Evolutionary conservation across 2,797 vertebrate genomes (phyloP), one percentile per base, ranked within the genome.

Genomic region (Leptoclinus maculatus): DNA sequence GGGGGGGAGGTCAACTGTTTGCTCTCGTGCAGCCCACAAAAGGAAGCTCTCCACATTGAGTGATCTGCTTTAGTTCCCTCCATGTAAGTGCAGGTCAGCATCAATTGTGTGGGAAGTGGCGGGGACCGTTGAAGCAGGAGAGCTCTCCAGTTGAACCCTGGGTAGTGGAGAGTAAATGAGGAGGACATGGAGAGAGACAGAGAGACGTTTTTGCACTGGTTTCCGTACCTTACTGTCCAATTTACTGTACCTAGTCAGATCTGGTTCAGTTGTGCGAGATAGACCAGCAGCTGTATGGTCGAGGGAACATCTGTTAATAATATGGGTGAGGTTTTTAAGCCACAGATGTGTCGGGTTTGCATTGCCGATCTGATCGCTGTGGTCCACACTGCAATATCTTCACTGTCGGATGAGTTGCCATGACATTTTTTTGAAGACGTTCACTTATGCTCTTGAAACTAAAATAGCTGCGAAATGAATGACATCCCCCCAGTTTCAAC

Each of bases 71-170:
- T 9, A 45, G 45, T 72, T 72, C 74, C 1, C 73, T 80, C 13
- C 23, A 51, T 74, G 2, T 67, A 69, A 86, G 58, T 73, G 77
- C 67, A 71, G 36, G 72, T 73, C 38, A 62, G 58, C 45, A 23
- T 78, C 54, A 69, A n/a, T n/a, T 71, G 66, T 53, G 70, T 47
- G 72, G 32, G 8, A 29, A 58, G 56, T 70, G 57, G 71, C 29
- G 45, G 25, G 16, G 53, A 39, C 25, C 43, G 32, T 83, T 71
- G 64, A 62, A 63, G n/a, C 39, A 25, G 38, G 65, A 73, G 66
- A 36, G 78, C 69, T 56, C 81, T 74, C 0, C 43, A 63, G 45
- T 2, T 43, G 53, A 73, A 64, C 19, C 0, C 47, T 14, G 34
- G 51, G 5, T 19, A 51, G 63, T 16, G 1, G 21, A 21, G 67